These are phyloP conservation scores for Thamnophis sirtalis DNA, from an alignment of 2,113 vertebrate genomes.

Conservation along the genomic window DNA sequence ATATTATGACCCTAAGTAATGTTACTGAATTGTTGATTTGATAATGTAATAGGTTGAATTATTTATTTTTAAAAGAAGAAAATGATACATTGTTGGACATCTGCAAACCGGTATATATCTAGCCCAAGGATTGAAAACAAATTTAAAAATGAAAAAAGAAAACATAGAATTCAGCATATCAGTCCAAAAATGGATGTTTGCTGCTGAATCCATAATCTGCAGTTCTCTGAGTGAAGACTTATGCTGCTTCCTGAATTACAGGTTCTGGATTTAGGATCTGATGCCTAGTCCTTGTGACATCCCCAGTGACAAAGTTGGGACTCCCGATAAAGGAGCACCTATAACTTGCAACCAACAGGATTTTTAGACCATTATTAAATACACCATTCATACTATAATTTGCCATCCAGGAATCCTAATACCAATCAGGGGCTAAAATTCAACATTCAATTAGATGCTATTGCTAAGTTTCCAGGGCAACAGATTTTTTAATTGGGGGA, in stretches of 20 bases:
- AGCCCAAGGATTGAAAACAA: not conserved
- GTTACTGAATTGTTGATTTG: not conserved
- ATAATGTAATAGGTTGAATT: not conserved
- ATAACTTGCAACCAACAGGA: not conserved
- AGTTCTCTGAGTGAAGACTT: not conserved
- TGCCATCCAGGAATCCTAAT: not conserved
- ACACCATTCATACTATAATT: fast-evolving
- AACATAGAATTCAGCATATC: not conserved
- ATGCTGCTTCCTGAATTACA: not conserved
- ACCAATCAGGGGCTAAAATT: not conserved
- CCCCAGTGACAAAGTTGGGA: not conserved
- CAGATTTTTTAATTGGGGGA: not conserved
- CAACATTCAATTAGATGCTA: not conserved
- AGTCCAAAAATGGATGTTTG: not conserved
- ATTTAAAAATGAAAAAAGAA: not conserved
- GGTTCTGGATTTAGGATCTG: not conserved
- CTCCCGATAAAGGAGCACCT: not conserved
- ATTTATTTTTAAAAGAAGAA: not conserved
- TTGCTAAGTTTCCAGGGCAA: fast-evolving
- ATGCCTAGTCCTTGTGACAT: not conserved
- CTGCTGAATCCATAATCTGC: not conserved
- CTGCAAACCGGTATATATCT: not conserved
- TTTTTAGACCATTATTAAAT: not conserved
- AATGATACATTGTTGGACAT: not conserved
- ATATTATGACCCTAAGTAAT: not conserved